These are phyloP conservation scores for Hydrophis major DNA, from an alignment of 2,797 vertebrate species.

Conservation along the genomic window DNA sequence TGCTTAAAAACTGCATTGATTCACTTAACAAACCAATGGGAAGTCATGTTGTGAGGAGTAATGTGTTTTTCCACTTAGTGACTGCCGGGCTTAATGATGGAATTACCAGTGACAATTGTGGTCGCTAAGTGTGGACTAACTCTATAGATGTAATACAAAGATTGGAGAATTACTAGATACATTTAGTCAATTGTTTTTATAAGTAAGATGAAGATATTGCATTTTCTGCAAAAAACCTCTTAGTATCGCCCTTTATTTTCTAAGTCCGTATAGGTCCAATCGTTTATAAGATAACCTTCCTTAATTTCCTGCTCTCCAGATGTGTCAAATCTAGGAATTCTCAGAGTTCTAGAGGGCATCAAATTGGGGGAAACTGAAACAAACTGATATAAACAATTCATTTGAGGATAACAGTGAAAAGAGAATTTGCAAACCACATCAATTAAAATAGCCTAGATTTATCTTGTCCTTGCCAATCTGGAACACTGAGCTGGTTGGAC, in stretches of 20 bases:
- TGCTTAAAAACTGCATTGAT: background rate
- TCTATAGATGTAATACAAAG: background rate
- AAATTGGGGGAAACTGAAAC: background rate
- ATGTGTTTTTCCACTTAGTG: background rate
- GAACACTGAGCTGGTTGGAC: background rate
- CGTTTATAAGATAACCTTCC: background rate
- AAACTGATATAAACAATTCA: background rate
- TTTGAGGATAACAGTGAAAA: background rate
- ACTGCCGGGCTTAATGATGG: background rate
- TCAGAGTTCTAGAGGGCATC: background rate
- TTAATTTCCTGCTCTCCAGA: background rate
- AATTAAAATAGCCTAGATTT: background rate
- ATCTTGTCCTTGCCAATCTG: background rate
- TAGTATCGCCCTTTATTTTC: background rate
- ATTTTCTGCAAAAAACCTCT: background rate
- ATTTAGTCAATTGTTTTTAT: background rate
- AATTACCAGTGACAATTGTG: background rate
- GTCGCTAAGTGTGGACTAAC: background rate
- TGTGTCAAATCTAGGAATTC: background rate
- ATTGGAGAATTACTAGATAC: background rate
- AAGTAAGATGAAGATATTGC: background rate
- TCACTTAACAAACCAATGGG: background rate
- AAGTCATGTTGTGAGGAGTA: background rate
- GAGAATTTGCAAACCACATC: background rate
- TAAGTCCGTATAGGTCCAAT: background rate